Evolutionary conservation across 1,140 invertebrate genomes (phyloP).

Genomic region (Heliothis virescens): DNA sequence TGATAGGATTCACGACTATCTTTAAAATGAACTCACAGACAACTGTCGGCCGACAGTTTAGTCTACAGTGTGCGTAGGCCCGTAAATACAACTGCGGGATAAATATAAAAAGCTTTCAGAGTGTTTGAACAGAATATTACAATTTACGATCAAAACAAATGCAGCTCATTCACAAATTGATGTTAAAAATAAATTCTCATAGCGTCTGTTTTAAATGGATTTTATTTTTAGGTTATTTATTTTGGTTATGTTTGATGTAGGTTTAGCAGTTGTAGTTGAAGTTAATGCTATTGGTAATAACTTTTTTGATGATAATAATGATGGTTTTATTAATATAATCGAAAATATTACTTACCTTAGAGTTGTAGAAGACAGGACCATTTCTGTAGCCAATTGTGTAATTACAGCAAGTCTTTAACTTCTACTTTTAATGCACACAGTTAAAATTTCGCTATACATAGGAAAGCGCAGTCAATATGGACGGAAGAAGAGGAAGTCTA

Average conservation of each 20-base stretch:
- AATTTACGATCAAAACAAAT: conserved; percentile 13
- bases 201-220: conserved; percentile 46
- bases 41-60: too few relatives aligned
- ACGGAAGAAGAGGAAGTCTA: too few relatives aligned
- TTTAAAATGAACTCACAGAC: too few relatives aligned
- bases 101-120: conserved; percentile 37
- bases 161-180: conserved; percentile 37
- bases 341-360: too few relatives aligned
- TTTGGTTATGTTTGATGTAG: conserved; percentile 4
- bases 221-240: conserved; percentile 23
- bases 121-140: conserved; percentile 3
- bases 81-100: background rate
- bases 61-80: background rate
- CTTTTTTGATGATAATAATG: background rate
- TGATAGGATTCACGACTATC: too few relatives aligned
- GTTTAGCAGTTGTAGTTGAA: background rate
- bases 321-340: background rate
- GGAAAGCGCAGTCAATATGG: too few relatives aligned
- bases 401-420: too few relatives aligned
- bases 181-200: conserved; percentile 59
- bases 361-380: background rate
- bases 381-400: too few relatives aligned
- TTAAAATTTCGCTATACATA: too few relatives aligned
- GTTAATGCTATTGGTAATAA: background rate
- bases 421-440: too few relatives aligned